Evolutionary conservation across 2,888 invertebrate species (phyloP).

Genomic region (Scaptomyza polygonia): DNA sequence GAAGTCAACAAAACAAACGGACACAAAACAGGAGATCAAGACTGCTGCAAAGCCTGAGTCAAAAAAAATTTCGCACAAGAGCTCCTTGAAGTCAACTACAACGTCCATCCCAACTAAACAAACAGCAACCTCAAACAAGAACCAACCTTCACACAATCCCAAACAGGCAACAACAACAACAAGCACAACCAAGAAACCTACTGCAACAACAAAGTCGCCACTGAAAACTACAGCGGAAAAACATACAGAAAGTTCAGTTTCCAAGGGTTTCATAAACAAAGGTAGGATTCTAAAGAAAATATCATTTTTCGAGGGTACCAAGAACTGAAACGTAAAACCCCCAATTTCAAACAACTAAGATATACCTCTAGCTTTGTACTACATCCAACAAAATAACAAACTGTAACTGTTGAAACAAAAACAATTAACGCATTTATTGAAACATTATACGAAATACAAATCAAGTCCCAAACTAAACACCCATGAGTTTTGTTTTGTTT

Average conservation of each 20-base stretch:
- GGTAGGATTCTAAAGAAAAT: conserved; percentile 89
- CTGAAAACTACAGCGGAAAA: conserved; percentile 66
- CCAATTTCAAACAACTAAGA: conserved; percentile 4
- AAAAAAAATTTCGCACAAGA: conserved; percentile 38
- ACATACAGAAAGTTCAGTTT: conserved; percentile 70
- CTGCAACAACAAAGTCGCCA: conserved; percentile 40
- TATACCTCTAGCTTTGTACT: conserved; percentile 51
- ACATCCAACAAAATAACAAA: conserved; percentile 35
- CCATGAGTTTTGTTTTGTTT: conserved; percentile 58
- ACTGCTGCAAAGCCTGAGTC: conserved; percentile 20
- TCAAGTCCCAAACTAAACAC: conserved; percentile 53
- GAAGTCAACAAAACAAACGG: background rate
- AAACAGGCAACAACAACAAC: conserved; percentile 21
- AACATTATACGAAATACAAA: conserved; percentile 64
- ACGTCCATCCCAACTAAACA: conserved; percentile 5
- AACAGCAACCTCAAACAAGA: background rate
- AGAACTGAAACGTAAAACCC: conserved; percentile 81
- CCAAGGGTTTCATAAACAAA: conserved; percentile 86
- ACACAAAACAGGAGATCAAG: conserved; percentile 23
- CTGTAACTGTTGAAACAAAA: conserved; percentile 50
- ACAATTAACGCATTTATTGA: conserved; percentile 76
- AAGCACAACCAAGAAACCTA: conserved; percentile 24
- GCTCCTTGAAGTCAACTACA: conserved; percentile 52
- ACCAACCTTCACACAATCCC: conserved; percentile 14
- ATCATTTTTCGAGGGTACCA: conserved; percentile 90